phyloP scores from a whole-genome alignment of 2,888 invertebrate genomes.

The Drosophila prostipennis region DNA sequence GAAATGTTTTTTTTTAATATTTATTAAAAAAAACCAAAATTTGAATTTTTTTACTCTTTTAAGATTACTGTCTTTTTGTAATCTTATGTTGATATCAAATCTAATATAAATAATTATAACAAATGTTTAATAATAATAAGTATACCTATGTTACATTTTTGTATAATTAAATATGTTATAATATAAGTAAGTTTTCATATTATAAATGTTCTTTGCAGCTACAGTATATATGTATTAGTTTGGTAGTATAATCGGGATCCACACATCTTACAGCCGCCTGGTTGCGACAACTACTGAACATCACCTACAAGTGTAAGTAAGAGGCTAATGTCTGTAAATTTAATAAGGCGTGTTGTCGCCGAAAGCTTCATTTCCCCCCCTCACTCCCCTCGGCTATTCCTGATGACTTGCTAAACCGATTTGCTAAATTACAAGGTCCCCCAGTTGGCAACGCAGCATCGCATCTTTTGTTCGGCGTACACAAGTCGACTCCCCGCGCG shows the following conservation, averaged over 20 bases:
- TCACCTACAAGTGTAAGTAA: conserved; percentile 46
- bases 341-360: conserved; percentile 46
- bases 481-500: conserved; percentile 2
- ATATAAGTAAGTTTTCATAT: no score
- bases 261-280: background rate
- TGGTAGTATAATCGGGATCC: background rate
- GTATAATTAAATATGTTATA: no score
- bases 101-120: background rate
- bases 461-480: conserved; percentile 38
- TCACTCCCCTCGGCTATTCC: conserved; percentile 16
- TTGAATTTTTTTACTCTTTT: no score
- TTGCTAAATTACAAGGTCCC: conserved; percentile 69
- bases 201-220: background rate
- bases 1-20: no score
- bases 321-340: conserved; percentile 60
- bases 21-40: no score
- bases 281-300: conserved; percentile 9
- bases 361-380: conserved; percentile 3
- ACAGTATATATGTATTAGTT: background rate
- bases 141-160: no score
- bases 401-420: conserved; percentile 69
- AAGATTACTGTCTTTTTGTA: no score
- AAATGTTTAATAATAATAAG: no score
- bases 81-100: no score
- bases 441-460: conserved; percentile 13